These are phyloP conservation scores for Argentina silus DNA, from an alignment of 2,797 vertebrate species.

Conservation along the genomic window DNA sequence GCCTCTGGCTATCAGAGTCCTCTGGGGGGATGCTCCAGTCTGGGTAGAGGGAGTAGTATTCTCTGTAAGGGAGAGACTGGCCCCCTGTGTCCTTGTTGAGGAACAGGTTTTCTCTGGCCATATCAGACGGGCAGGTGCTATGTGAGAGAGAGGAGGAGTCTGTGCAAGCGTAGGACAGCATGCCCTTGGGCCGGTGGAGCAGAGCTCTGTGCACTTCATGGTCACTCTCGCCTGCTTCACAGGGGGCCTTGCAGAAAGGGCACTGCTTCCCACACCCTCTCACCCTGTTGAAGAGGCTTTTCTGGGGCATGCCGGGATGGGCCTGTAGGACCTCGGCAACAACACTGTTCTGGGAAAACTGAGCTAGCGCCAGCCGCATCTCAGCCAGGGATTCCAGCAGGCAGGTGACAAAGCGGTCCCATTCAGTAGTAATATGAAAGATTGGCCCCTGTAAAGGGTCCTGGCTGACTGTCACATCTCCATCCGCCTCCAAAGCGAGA, in stretches of 20 bases:
- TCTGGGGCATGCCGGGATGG: constrained; percentile 63
- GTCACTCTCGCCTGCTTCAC: constrained; percentile 51
- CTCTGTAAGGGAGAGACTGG: constrained; percentile 32
- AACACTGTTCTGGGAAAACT: constrained; percentile 54
- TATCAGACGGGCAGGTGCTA: constrained; percentile 37
- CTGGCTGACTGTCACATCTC: constrained; percentile 59
- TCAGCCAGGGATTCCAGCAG: constrained; percentile 61
- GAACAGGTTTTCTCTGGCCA: constrained; percentile 25
- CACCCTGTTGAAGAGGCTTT: constrained; percentile 59
- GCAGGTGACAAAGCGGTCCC: constrained; percentile 63
- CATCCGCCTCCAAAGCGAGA: constrained; percentile 59
- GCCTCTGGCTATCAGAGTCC: constrained; percentile 33
- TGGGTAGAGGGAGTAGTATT: constrained; percentile 48
- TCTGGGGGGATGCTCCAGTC: constrained; percentile 58
- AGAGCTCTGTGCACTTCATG: constrained; percentile 66
- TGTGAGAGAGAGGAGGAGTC: constrained; percentile 38
- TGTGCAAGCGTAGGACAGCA: constrained; percentile 49
- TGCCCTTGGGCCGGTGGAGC: constrained; percentile 69
- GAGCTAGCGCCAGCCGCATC: constrained; percentile 56
- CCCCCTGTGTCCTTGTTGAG: constrained; percentile 33
- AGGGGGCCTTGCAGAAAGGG: constrained; percentile 72
- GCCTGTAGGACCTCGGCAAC: constrained; percentile 50
- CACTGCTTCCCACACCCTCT: constrained; percentile 71
- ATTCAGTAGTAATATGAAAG: constrained; percentile 70
- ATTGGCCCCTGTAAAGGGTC: constrained; percentile 56